Base-by-base conservation (phyloP, 2,797 vertebrate genomes). In the Poecilia gillii region DNA sequence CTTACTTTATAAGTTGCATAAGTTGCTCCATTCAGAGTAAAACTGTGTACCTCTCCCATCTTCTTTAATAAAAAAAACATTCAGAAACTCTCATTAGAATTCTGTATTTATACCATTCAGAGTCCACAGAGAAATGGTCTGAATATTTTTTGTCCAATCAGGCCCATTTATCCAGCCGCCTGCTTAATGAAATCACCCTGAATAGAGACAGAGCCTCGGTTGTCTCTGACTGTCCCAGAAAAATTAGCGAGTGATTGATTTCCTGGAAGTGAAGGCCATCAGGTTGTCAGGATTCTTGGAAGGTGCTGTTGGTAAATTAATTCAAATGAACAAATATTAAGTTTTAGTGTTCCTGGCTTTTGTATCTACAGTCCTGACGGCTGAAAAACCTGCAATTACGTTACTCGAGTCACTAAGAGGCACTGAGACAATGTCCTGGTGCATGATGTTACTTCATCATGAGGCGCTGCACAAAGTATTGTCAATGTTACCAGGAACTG, bases 181-280 rank as follows among this genome's bases (percentile, higher is more conserved):
- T 92, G 87, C 90, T 90, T 91, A 93, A 94, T 92, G 72, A 90
- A 90, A 92, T 92, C 84, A 83, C 84, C 87, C 74, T 83, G 74
- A 45, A 71, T n/a, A 13, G 39, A 71, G 12, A 25, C 68, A 71
- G 41, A 45, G 41, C 68, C 7, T n/a, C 41, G 0, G 25, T n/a
- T 71, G 68, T n/a, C 11, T 43, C 41, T 71, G 39, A 70, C 66
- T n/a, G 9, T 70, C 25, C 66, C 66, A 25, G 23, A 70, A 43
- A 41, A 70, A 70, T 70, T 41, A 71, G 64, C 2, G 18, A 70
- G 66, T 39, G 39, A 71, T 45, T 45, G 68, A 71, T 71, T 71
- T 71, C 68, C 68, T 71, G 41, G 68, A 45, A 71, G 68, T 14
- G 68, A 71, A 43, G 25, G 6, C 41, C 25, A 16, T 14, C 41